A percentile compares a stretch with the other conserved stretches of the same genome.
Evolutionary conservation across 1,140 invertebrate species (phyloP).

Genomic region (Anthonomus grandis): DNA sequence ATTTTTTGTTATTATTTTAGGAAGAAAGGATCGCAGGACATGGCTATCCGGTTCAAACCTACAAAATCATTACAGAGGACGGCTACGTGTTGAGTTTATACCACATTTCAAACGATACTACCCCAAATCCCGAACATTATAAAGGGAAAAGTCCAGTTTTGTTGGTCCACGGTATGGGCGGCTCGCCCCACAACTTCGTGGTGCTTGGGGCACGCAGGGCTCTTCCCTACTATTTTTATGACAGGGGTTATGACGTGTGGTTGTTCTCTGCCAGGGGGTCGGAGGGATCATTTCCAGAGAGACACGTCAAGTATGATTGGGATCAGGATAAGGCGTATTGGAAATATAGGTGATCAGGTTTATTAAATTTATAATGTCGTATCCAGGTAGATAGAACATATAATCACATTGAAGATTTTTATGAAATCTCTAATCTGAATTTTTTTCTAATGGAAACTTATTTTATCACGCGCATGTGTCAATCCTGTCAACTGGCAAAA

Average conservation of each 20-base stretch:
- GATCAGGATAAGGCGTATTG: slow-evolving; percentile 1
- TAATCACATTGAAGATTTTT: no score
- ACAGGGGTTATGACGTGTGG: slow-evolving; percentile 75
- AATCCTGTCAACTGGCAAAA: no score
- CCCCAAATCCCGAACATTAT: neutral
- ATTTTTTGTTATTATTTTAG: no score
- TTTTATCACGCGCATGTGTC: no score
- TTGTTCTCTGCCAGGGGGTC: slow-evolving; percentile 65
- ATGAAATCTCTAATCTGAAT: no score
- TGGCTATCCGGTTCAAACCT: slow-evolving; percentile 21
- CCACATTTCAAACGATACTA: slow-evolving; percentile 7
- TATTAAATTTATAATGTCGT: no score
- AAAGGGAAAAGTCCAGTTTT: slow-evolving; percentile 8
- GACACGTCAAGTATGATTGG: slow-evolving; percentile 11
- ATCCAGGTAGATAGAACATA: no score
- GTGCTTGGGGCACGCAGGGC: neutral
- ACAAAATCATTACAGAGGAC: slow-evolving; percentile 17
- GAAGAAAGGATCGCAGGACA: slow-evolving; percentile 5
- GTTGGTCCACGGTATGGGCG: slow-evolving; percentile 11
- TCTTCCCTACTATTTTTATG: slow-evolving; percentile 57
- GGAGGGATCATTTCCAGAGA: slow-evolving; percentile 52
- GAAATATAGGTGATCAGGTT: neutral
- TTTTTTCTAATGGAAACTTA: no score
- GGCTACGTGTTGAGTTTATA: slow-evolving; percentile 17
- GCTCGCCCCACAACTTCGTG: slow-evolving; percentile 2